Evolutionary conservation across 2,888 invertebrate species (phyloP).

Genomic region (Julus scanicus): DNA sequence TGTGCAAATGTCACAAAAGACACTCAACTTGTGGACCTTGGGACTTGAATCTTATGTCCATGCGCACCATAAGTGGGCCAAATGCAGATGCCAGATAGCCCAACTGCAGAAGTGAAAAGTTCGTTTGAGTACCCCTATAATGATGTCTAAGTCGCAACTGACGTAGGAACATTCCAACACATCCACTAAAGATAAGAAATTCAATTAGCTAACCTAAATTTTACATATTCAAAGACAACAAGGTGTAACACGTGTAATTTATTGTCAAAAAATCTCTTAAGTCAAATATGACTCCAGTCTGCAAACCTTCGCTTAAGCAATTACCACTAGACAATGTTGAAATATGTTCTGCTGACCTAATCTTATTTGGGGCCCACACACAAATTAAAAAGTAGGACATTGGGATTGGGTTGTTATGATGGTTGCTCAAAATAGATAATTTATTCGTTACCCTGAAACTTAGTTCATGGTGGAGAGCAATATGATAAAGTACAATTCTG

Average conservation of each 20-base stretch:
- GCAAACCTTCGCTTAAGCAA: background rate
- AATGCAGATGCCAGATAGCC: no score
- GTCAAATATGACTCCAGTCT: background rate
- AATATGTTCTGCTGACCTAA: background rate
- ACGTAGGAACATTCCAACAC: background rate
- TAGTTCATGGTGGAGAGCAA: background rate
- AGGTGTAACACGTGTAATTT: background rate
- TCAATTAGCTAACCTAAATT: background rate
- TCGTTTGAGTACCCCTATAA: no score
- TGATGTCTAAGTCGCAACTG: no score
- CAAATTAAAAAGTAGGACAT: background rate
- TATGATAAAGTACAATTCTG: background rate
- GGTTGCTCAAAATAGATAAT: background rate
- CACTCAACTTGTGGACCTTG: no score
- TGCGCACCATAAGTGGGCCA: no score
- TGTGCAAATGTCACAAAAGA: no score
- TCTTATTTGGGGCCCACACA: slow-evolving; percentile 39
- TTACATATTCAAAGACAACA: background rate
- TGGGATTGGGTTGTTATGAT: background rate
- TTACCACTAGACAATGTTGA: background rate
- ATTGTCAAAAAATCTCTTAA: background rate
- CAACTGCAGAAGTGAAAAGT: no score
- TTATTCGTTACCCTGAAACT: background rate
- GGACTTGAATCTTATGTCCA: no score
- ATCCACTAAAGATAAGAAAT: background rate